Evolutionary conservation across 64 coral and sea anemone species (phyloP), one percentile per base, ranked within the genome.

Genomic region (Dendrophyllia cribrosa): DNA sequence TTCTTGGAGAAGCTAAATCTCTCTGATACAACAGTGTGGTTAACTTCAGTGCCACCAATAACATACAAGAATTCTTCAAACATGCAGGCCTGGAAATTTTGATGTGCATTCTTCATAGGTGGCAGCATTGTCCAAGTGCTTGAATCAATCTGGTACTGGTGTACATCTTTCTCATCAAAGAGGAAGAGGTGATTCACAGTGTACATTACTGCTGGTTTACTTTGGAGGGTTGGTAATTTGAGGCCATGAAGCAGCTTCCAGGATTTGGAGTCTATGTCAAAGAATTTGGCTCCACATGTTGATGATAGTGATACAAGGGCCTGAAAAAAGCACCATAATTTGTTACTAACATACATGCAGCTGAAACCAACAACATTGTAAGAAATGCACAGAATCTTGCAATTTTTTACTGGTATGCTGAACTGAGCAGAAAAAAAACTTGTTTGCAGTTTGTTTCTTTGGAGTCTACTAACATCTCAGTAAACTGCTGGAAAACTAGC

Each of bases 1-100:
- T 84, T 84, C 80, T 68, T 84, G 9, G 80, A 66, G 80, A 84
- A 84, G 46, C 62, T 84, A 19, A 84, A 84, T 68, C 80, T 66
- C 62, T 84, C 80, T 12, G 80, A 84, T 51, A 63, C 62, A 51
- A 48, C 80, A 48, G 19, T 84, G 58, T 84, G 80, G 50, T 84
- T 68, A 1, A 68, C 80, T 51, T 84, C 80, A 15, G 17, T 12
- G 17, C 80, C 80, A 68, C 80, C 80, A 52, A 84, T 68, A 9
- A 84, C 61, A 10, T 84, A 84, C 61, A 84, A 6, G 45, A 84
- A 84, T 67, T 84, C 80, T 84, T 84, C 80, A 66, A 66, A 49
- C 20, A 68, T 23, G 62, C 80, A 84, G 3, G 62, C n/a, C 62
- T 84, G 80, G 62, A 84, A 84, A 51, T 48, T n/a, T 10, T 51